A percentile compares a stretch with the other conserved stretches of the same genome.
phyloP scores from a whole-genome alignment of 2,113 vertebrate genomes.

The Callospermophilus lateralis region DNA sequence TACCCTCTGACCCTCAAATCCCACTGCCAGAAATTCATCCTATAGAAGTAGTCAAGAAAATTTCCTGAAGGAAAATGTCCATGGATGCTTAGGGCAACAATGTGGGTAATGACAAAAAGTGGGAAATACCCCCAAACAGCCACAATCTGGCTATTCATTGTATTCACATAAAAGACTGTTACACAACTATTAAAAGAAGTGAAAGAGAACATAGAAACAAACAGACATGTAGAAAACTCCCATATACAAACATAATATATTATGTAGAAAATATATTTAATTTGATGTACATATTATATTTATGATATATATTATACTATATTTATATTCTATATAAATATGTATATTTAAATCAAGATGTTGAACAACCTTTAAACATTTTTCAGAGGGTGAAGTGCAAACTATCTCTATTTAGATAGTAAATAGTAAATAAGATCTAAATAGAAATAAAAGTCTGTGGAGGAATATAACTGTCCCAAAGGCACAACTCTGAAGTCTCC shows the following conservation, averaged over 20 bases:
- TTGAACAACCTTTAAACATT: neutral
- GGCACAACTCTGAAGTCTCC: neutral
- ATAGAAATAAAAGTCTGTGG: neutral
- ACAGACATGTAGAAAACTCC: neutral
- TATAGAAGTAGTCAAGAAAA: neutral
- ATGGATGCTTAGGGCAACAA: neutral
- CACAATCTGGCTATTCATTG: neutral
- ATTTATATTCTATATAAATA: neutral
- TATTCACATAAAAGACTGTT: neutral
- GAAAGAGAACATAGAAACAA: neutral
- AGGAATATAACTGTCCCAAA: neutral
- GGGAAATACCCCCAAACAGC: neutral
- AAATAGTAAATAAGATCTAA: neutral
- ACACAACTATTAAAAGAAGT: neutral
- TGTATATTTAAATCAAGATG: neutral
- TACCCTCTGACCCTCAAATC: neutral
- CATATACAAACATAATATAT: neutral
- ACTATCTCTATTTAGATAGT: neutral
- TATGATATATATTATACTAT: no score
- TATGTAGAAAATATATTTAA: no score
- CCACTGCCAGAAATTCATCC: neutral
- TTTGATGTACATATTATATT: neutral
- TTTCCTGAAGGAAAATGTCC: neutral
- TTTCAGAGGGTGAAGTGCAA: neutral
- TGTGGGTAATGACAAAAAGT: neutral